Percentiles rank a stretch among this genome's conserved stretches.
These are phyloP conservation scores for Phalacrocorax pelagicus DNA, from an alignment of 2,113 vertebrate genomes.

Conservation along the genomic window DNA sequence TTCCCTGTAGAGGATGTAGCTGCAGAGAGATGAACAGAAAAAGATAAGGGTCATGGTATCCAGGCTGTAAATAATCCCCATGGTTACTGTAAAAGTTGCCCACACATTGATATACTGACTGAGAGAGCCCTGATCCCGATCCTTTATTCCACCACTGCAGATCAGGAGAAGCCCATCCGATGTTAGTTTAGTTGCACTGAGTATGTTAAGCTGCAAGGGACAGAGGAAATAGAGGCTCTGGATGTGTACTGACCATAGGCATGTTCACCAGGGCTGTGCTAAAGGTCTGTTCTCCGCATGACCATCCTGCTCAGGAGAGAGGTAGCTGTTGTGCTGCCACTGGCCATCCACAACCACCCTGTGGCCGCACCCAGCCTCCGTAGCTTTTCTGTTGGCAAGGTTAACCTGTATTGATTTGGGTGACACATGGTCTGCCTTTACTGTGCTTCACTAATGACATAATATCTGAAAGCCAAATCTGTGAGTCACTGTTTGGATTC, in stretches of 20 bases:
- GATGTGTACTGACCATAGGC: not conserved
- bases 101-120: not conserved
- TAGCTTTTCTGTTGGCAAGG: not conserved
- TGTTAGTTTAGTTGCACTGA: not conserved
- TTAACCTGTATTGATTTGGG: not conserved
- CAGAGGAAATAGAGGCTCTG: not conserved
- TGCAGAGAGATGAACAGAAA: conserved; percentile 16
- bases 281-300: not conserved
- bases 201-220: not conserved
- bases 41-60: conserved; percentile 45
- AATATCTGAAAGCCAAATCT: not conserved
- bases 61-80: conserved; percentile 47
- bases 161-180: not conserved
- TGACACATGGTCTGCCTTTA: not conserved
- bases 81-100: conserved; percentile 45
- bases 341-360: not conserved
- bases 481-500: not conserved
- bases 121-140: not conserved
- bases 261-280: not conserved
- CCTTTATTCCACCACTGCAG: not conserved
- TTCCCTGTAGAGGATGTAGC: conserved; percentile 20
- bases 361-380: not conserved
- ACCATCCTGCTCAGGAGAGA: not conserved
- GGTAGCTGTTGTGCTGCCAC: not conserved
- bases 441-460: not conserved